phyloP scores from a whole-genome alignment of 2,113 vertebrate species.

The Leptodactylus fuscus region DNA sequence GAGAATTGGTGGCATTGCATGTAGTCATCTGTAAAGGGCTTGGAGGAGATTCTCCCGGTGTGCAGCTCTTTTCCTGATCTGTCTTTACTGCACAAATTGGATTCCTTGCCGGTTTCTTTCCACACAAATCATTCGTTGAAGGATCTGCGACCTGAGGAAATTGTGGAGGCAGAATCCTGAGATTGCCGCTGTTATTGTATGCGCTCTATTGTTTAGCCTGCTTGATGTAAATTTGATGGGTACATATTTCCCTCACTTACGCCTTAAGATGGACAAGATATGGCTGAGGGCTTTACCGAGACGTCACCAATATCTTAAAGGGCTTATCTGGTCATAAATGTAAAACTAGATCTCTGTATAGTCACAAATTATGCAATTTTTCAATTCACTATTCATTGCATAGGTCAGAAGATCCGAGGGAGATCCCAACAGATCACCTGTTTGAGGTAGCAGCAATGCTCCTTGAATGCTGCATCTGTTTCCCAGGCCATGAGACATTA shows the following conservation, averaged over 20 bases:
- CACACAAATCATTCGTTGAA: conserved; percentile 7
- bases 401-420: no score
- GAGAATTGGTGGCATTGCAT: not conserved
- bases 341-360: no score
- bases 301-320: not conserved
- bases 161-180: not conserved
- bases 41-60: not conserved
- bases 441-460: no score
- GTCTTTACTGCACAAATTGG: conserved; percentile 38
- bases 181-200: not conserved
- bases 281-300: not conserved
- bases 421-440: no score
- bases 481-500: no score
- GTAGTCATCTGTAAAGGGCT: conserved; percentile 25
- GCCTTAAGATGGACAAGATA: not conserved
- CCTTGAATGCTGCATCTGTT: no score
- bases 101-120: conserved; percentile 7
- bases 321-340: no score
- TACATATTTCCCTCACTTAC: not conserved
- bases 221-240: not conserved
- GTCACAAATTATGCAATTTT: no score
- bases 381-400: no score
- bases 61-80: conserved; percentile 16
- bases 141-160: not conserved
- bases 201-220: not conserved